Evolutionary conservation across 64 coral and sea anemone species (phyloP).

Genomic region (Montipora sp.): DNA sequence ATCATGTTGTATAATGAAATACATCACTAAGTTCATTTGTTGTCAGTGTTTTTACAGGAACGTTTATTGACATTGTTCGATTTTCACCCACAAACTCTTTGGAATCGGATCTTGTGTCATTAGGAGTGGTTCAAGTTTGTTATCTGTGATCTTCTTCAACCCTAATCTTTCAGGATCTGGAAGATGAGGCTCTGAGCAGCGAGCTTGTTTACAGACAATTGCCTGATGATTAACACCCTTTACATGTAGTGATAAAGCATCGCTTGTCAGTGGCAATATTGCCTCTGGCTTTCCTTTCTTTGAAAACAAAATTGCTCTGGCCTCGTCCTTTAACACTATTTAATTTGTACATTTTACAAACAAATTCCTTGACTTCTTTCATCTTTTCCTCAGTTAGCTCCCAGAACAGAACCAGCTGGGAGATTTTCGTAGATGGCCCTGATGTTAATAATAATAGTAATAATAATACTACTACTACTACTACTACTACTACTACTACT

Average conservation of each 20-base stretch:
- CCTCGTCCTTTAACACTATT: not conserved
- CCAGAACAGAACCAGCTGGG: not conserved
- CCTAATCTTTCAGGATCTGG: not conserved
- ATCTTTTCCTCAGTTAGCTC: not conserved
- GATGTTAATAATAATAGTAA: not conserved
- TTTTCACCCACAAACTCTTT: not conserved
- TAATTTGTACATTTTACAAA: not conserved
- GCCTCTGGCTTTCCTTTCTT: not conserved
- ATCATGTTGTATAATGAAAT: no score
- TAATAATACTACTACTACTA: no score
- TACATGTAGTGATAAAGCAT: not conserved
- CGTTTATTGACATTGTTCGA: not conserved
- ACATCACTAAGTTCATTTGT: no score
- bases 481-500: no score
- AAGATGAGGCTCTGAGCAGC: not conserved
- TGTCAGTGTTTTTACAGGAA: not conserved
- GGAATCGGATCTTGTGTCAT: not conserved
- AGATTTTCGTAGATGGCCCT: constrained; percentile 43
- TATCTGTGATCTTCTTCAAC: not conserved
- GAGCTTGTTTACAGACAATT: not conserved
- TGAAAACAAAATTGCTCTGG: not conserved
- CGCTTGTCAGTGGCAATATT: not conserved
- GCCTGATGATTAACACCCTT: not conserved
- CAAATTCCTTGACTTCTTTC: not conserved
- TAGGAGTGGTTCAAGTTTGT: not conserved